Evolutionary conservation across 2,113 vertebrate genomes (phyloP).

Genomic region (Rhizomys pruinosus): DNA sequence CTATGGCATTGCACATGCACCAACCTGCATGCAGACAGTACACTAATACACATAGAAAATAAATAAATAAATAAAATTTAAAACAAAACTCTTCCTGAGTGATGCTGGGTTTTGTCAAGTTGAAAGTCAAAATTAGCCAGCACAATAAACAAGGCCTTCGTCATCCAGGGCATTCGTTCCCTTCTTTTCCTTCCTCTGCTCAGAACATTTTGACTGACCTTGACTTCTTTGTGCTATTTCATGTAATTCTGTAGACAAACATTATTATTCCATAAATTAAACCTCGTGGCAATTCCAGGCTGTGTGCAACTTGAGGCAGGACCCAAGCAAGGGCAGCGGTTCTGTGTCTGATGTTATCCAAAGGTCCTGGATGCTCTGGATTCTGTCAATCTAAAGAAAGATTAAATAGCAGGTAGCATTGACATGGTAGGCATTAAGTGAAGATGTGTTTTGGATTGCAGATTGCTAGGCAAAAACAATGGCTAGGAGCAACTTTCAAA

Average conservation of each 20-base stretch:
- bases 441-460: too few species aligned
- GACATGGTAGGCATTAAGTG: too few species aligned
- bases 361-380: neutral
- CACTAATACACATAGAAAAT: too few species aligned
- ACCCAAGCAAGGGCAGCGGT: neutral
- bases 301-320: neutral
- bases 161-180: too few species aligned
- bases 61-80: too few species aligned
- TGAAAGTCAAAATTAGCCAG: neutral
- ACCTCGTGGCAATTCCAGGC: neutral
- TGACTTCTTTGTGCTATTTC: too few species aligned
- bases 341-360: neutral
- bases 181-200: too few species aligned
- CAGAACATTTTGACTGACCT: neutral
- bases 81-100: neutral
- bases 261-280: neutral
- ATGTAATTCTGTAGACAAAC: slow-evolving; percentile 10
- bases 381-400: neutral
- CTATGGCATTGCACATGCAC: too few species aligned
- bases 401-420: neutral
- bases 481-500: too few species aligned
- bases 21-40: too few species aligned
- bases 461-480: too few species aligned
- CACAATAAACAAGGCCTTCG: neutral
- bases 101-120: neutral